These are phyloP conservation scores for Brevimyrus niger DNA, from an alignment of 2,113 vertebrate species.

Conservation along the genomic window DNA sequence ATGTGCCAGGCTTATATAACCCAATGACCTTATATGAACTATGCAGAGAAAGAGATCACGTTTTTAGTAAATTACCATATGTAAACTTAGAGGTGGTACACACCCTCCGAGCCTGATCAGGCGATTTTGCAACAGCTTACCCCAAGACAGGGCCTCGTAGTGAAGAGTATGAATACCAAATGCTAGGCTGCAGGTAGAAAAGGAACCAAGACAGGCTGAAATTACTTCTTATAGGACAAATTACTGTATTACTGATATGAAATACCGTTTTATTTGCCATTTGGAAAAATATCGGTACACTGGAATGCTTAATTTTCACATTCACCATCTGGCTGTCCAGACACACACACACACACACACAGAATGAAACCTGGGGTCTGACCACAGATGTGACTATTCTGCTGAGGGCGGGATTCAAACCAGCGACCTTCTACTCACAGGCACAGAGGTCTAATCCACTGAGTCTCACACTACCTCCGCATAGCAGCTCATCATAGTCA, in stretches of 20 bases:
- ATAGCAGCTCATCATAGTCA: background rate
- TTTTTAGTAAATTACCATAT: background rate
- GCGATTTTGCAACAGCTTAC: background rate
- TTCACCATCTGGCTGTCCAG: background rate
- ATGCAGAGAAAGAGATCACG: background rate
- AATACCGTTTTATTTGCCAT: background rate
- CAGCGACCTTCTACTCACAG: background rate
- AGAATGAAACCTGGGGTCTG: no score
- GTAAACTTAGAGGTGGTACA: background rate
- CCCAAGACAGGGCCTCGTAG: background rate
- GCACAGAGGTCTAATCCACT: background rate
- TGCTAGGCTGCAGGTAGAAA: background rate
- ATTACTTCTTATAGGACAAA: background rate
- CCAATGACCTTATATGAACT: slow-evolving; percentile 23
- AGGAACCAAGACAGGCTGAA: background rate
- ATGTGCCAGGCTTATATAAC: slow-evolving; percentile 28
- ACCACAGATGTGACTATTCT: background rate
- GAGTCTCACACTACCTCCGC: background rate
- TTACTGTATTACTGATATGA: background rate
- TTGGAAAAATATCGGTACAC: no score
- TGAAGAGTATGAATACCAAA: background rate
- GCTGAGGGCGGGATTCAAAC: background rate
- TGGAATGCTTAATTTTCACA: background rate
- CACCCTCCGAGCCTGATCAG: background rate
- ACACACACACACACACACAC: no score